Percentiles rank a stretch among this genome's conserved stretches.
Conservation (phyloP, 2,113 vertebrate genomes). For the Scatophagus argus region DNA sequence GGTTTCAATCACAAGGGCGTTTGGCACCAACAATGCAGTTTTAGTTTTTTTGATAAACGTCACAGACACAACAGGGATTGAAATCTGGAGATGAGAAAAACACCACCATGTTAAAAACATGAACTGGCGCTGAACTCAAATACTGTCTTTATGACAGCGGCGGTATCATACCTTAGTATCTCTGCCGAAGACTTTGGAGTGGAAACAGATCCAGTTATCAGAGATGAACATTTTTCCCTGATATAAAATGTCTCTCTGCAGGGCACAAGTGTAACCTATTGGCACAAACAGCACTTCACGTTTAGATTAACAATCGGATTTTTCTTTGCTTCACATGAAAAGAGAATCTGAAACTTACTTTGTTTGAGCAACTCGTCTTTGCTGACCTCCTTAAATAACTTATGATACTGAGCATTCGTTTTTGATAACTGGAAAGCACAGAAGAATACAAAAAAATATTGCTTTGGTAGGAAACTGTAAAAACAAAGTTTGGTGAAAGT, state of each 20-base stretch:
- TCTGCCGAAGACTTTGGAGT: conserved; percentile 97
- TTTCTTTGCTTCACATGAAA: not conserved
- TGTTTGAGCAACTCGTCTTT: conserved; percentile 90
- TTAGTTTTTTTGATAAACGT: conserved; percentile 94
- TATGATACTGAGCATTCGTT: conserved; percentile 94
- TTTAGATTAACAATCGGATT: not conserved
- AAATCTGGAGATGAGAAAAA: conserved; percentile 85
- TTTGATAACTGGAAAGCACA: conserved; percentile 87
- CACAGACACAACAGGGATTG: conserved; percentile 90
- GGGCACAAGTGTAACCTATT: conserved; percentile 95
- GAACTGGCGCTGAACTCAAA: not conserved
- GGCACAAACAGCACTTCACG: conserved; percentile 3
- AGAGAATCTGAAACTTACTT: conserved; percentile 86
- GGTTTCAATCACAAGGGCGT: conserved; percentile 90
- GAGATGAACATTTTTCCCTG: conserved; percentile 96
- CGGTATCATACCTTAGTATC: conserved; percentile 90
- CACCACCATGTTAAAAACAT: not conserved
- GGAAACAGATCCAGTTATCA: conserved; percentile 98
- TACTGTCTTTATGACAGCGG: no score
- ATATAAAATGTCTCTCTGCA: conserved; percentile 96
- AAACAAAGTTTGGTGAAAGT: not conserved
- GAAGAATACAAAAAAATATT: fast-evolving
- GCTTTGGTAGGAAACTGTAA: not conserved
- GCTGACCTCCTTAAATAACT: conserved; percentile 92
- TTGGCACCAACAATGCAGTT: conserved; percentile 94